phyloP scores from a whole-genome alignment of 1,140 invertebrate genomes.

The Coelopa frigida region DNA sequence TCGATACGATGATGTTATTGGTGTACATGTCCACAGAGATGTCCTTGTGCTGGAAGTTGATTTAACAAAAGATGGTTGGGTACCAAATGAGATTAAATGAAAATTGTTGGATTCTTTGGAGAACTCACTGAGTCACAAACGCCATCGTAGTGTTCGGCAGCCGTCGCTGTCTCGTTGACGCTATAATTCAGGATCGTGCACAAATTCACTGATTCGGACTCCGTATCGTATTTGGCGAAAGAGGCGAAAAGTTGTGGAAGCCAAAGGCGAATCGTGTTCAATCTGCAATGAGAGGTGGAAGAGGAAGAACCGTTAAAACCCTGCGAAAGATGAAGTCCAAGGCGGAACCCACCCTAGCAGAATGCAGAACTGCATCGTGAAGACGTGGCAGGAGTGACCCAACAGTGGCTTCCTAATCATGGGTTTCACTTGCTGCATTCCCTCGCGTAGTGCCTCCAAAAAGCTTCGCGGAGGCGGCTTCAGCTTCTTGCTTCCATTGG shows the following conservation, averaged over 20 bases:
- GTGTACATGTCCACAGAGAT: constrained; percentile 49
- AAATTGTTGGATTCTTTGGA: not conserved
- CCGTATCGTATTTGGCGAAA: constrained; percentile 31
- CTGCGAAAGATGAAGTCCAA: not conserved
- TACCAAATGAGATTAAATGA: not conserved
- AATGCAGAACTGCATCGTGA: constrained; percentile 39
- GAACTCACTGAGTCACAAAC: constrained; percentile 9
- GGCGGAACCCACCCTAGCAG: constrained; percentile 24
- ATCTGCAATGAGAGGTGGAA: constrained; percentile 6
- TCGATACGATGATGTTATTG: constrained; percentile 50
- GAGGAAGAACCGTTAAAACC: not conserved
- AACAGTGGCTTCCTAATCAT: constrained; percentile 37
- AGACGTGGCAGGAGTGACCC: constrained; percentile 26
- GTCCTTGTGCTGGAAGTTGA: constrained; percentile 18
- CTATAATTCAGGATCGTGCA: constrained; percentile 39
- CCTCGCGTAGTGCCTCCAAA: constrained; percentile 24
- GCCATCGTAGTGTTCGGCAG: constrained; percentile 17
- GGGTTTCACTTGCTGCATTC: constrained; percentile 33
- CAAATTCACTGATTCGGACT: constrained; percentile 22
- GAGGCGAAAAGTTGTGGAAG: constrained; percentile 40
- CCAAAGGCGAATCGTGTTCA: constrained; percentile 42
- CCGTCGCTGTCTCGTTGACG: constrained; percentile 30
- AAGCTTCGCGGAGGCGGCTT: constrained; percentile 19
- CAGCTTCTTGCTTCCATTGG: not conserved
- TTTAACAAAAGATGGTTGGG: not conserved